Evolutionary conservation across 2,888 invertebrate genomes (phyloP).

Genomic region (Phortica magna): DNA sequence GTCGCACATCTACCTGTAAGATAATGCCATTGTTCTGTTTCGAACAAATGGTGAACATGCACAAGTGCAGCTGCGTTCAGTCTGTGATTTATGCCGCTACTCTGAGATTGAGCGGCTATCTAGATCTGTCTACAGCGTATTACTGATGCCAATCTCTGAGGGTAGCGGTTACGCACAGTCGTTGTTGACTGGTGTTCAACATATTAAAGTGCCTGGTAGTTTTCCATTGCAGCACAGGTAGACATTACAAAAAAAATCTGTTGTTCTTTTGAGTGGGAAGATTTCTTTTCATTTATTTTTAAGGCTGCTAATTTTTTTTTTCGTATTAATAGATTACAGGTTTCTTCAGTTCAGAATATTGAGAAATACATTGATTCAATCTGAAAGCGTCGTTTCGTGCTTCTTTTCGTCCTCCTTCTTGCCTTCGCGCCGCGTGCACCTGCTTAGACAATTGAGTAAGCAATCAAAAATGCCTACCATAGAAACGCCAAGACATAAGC

Average conservation of each 20-base stretch:
- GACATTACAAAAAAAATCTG: slow-evolving; percentile 27
- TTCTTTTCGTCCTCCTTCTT: neutral
- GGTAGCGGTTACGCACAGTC: neutral
- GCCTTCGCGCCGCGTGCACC: slow-evolving; percentile 38
- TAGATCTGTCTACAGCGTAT: neutral
- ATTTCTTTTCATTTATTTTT: slow-evolving; percentile 20
- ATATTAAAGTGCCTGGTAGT: slow-evolving; percentile 39
- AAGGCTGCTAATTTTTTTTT: slow-evolving; percentile 21
- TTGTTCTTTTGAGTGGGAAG: neutral
- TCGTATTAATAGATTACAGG: slow-evolving; percentile 46
- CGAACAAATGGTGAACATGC: neutral
- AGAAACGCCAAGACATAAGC: slow-evolving; percentile 64
- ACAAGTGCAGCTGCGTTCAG: neutral
- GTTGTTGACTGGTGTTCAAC: neutral
- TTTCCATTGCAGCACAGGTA: slow-evolving; percentile 62
- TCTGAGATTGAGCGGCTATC: neutral
- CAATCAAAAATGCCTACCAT: slow-evolving; percentile 58
- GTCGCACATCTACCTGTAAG: neutral
- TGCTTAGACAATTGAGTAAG: slow-evolving; percentile 52
- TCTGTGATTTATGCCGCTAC: neutral
- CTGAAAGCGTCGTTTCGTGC: slow-evolving; percentile 16
- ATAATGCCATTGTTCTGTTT: slow-evolving; percentile 1
- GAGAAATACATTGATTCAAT: slow-evolving; percentile 39
- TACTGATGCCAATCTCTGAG: neutral
- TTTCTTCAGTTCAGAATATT: slow-evolving; percentile 34